Evolutionary conservation across 2,113 vertebrate genomes (phyloP).

Genomic region (Poecile atricapillus): DNA sequence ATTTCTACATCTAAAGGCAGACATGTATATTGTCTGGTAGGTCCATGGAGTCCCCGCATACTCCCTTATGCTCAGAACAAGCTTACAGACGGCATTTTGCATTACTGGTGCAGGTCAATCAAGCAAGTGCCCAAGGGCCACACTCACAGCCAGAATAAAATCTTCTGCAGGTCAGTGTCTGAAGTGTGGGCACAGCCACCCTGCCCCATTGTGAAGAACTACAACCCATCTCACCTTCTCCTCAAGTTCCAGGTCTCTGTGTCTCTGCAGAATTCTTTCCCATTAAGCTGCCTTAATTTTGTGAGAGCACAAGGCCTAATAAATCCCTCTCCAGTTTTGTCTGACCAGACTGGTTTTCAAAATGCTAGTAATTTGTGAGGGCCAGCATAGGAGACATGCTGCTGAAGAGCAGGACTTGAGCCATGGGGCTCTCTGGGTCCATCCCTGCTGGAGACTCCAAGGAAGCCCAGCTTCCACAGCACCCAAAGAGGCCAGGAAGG

Average conservation of each 20-base stretch:
- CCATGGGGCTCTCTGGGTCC: background rate
- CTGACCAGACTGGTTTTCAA: background rate
- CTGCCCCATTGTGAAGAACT: background rate
- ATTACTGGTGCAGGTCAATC: background rate
- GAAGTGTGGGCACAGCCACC: background rate
- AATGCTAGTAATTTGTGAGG: background rate
- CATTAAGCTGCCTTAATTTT: background rate
- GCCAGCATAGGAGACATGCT: background rate
- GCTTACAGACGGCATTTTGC: background rate
- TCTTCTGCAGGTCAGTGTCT: background rate
- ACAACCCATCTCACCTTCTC: background rate
- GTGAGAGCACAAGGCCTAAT: background rate
- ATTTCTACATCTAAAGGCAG: background rate
- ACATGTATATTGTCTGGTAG: background rate
- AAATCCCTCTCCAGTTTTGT: background rate
- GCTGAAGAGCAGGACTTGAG: background rate
- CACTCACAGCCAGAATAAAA: background rate
- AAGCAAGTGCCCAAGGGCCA: background rate
- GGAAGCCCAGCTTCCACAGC: background rate
- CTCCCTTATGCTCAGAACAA: background rate
- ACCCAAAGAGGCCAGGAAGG: background rate
- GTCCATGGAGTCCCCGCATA: background rate
- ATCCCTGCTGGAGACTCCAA: background rate
- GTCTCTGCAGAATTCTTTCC: background rate
- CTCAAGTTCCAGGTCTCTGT: background rate